phyloP scores from a whole-genome alignment of 92 coral and sea anemone species.

The Porites lobata region DNA sequence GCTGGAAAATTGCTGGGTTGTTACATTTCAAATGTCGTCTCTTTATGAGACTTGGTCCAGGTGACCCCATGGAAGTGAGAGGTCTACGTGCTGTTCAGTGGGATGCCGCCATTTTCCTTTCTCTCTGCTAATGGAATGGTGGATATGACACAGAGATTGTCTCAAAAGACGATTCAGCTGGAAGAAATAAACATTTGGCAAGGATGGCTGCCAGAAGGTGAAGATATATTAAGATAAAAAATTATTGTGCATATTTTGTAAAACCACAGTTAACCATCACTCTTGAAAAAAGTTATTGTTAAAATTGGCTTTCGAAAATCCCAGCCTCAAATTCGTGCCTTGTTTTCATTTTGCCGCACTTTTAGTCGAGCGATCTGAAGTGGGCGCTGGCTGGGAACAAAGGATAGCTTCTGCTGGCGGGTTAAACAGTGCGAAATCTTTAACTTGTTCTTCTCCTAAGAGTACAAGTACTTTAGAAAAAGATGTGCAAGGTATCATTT shows the following conservation, averaged over 20 bases:
- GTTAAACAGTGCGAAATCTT: not conserved
- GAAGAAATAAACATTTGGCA: slow-evolving; percentile 25
- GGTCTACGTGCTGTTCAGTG: slow-evolving; percentile 17
- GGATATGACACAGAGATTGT: slow-evolving; percentile 38
- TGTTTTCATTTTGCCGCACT: not conserved
- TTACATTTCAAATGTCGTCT: not conserved
- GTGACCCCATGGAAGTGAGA: slow-evolving; percentile 28
- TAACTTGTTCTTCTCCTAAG: slow-evolving; percentile 1
- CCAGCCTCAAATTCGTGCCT: slow-evolving; percentile 18
- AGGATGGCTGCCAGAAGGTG: slow-evolving; percentile 50
- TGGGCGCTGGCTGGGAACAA: not conserved
- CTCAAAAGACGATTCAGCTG: slow-evolving; percentile 17
- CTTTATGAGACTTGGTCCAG: slow-evolving; percentile 12
- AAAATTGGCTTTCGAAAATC: slow-evolving; percentile 31
- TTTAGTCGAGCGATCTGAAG: too few species aligned
- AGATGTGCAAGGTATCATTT: not conserved
- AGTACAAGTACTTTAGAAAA: not conserved
- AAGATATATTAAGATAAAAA: not conserved
- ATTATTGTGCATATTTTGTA: not conserved
- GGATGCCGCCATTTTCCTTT: slow-evolving; percentile 31
- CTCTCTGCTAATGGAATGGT: slow-evolving; percentile 18
- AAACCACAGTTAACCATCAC: not conserved
- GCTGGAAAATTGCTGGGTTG: not conserved
- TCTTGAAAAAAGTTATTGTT: slow-evolving; percentile 6
- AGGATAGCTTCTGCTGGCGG: not conserved